A percentile compares a stretch with the other conserved stretches of the same genome.
phyloP scores from a whole-genome alignment of 2,797 vertebrate genomes.

The Salarias fasciatus region DNA sequence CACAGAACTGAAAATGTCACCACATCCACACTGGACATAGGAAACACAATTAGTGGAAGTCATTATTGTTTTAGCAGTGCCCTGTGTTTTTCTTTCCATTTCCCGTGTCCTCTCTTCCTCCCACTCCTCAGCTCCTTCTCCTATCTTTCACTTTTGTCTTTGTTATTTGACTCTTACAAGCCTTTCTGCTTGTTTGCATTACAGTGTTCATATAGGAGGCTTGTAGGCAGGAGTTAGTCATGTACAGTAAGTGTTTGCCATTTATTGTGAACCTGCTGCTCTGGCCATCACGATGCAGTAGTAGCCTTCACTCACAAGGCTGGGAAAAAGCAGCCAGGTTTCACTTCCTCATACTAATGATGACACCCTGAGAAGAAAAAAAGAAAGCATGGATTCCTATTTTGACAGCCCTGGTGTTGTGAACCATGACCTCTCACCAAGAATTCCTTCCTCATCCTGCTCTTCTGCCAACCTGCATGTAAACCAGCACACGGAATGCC shows the following conservation, averaged over 20 bases:
- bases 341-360: conserved; percentile 51
- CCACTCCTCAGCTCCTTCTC: conserved; percentile 43
- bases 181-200: conserved; percentile 28
- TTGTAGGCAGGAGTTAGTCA: conserved; percentile 35
- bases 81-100: conserved; percentile 62
- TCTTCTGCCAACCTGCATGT: background rate
- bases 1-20: conserved; percentile 81
- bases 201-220: conserved; percentile 30
- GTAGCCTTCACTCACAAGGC: conserved; percentile 23
- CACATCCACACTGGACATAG: conserved; percentile 68
- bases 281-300: background rate
- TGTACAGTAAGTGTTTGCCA: conserved; percentile 12
- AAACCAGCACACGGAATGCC: rapidly evolving
- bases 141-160: conserved; percentile 30
- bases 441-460: conserved; percentile 11
- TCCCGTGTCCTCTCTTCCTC: conserved; percentile 50
- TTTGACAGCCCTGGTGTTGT: conserved; percentile 25
- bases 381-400: conserved; percentile 39
- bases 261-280: conserved; percentile 5
- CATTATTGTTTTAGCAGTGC: conserved; percentile 73
- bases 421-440: conserved; percentile 31
- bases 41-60: conserved; percentile 82
- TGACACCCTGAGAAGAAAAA: conserved; percentile 25
- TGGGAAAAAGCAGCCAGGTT: conserved; percentile 30
- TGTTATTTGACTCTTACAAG: conserved; percentile 29